A percentile compares a stretch with the other conserved stretches of the same genome.
Evolutionary conservation across 53 echinoderm and acorn worm species (phyloP).

Genomic region (Zoroaster sp.): DNA sequence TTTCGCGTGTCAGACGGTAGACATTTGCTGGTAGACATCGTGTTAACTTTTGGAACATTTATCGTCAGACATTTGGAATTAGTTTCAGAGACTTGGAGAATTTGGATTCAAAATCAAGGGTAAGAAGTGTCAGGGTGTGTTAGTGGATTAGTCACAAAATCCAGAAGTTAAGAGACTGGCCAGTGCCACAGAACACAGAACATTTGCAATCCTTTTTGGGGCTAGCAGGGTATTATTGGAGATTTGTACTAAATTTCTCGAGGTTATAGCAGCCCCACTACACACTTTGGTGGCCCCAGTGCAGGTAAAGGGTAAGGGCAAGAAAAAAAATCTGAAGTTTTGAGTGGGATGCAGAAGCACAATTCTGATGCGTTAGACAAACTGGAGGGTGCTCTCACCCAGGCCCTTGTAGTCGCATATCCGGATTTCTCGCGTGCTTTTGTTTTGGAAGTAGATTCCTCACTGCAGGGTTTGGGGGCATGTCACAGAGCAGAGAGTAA

Average conservation of each 20-base stretch:
- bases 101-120: slow-evolving; percentile 14
- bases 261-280: background rate
- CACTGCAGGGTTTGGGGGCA: background rate
- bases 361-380: background rate
- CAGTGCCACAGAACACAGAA: background rate
- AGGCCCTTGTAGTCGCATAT: too few species aligned
- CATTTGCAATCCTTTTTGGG: background rate
- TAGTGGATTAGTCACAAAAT: background rate
- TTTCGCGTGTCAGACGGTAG: too few species aligned
- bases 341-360: background rate
- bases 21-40: too few species aligned
- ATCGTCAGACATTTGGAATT: too few species aligned
- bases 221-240: background rate
- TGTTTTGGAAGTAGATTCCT: too few species aligned
- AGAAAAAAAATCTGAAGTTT: background rate
- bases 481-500: background rate
- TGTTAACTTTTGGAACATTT: too few species aligned
- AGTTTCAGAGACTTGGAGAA: background rate
- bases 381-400: slow-evolving; percentile 4
- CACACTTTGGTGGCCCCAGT: background rate
- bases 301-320: background rate
- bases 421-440: too few species aligned
- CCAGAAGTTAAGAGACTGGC: background rate
- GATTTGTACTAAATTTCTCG: background rate
- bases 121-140: background rate